These are phyloP conservation scores for Tragelaphus buxtoni DNA, from an alignment of 2,113 vertebrate species.

Conservation along the genomic window DNA sequence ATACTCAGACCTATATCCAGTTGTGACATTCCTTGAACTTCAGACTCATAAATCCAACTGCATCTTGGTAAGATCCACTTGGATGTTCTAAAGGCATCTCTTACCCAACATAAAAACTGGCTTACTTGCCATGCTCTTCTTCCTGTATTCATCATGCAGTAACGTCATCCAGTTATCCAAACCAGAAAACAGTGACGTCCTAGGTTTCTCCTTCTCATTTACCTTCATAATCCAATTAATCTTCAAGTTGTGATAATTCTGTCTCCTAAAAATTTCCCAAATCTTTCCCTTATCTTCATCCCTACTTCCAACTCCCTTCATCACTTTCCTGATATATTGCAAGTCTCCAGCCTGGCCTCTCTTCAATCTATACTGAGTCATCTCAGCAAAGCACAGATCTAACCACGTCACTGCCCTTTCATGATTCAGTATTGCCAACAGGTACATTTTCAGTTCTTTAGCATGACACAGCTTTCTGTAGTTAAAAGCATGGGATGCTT, in stretches of 20 bases:
- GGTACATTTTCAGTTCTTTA: slow-evolving; percentile 22
- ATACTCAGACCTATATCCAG: neutral
- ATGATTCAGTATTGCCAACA: slow-evolving; percentile 34
- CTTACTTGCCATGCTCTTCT: neutral
- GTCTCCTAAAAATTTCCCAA: slow-evolving; percentile 35
- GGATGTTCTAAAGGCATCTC: neutral
- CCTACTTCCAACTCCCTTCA: slow-evolving; percentile 6
- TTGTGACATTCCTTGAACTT: neutral
- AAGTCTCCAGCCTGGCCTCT: neutral
- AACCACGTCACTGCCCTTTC: slow-evolving; percentile 27
- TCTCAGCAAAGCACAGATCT: slow-evolving; percentile 38
- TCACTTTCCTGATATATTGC: slow-evolving; percentile 33
- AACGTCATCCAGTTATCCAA: neutral
- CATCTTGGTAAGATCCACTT: neutral
- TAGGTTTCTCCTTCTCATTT: slow-evolving; percentile 42
- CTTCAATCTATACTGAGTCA: slow-evolving; percentile 39
- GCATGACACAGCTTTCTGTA: slow-evolving; percentile 1
- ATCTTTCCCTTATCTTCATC: neutral
- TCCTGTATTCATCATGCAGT: neutral
- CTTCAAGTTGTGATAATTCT: slow-evolving; percentile 1
- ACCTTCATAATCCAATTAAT: slow-evolving; percentile 37
- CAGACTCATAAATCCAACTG: neutral
- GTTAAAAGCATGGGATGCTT: neutral
- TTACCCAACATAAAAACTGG: slow-evolving; percentile 17
- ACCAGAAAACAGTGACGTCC: slow-evolving; percentile 10